These are phyloP conservation scores for Drosophila subsilvestris DNA, from an alignment of 2,888 invertebrate genomes.

Conservation along the genomic window DNA sequence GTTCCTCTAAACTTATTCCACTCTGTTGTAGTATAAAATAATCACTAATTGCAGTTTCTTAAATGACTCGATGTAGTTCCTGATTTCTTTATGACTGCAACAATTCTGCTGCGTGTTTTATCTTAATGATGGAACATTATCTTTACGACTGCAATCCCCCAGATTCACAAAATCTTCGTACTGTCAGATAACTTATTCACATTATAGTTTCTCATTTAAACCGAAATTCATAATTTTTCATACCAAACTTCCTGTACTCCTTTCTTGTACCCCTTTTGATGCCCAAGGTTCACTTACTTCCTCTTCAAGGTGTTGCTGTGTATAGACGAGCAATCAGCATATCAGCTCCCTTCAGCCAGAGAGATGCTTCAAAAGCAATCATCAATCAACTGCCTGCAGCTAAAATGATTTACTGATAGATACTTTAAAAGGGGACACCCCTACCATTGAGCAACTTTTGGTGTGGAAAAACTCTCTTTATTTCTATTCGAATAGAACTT, in stretches of 20 bases:
- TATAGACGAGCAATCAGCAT: background rate
- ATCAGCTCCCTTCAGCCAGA: background rate
- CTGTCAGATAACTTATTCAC: background rate
- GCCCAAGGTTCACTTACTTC: background rate
- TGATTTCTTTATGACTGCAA: background rate
- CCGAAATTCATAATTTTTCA: too few species aligned
- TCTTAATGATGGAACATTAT: background rate
- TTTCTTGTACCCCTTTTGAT: background rate
- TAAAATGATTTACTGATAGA: background rate
- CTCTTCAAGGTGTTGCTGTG: background rate
- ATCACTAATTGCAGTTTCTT: too few species aligned
- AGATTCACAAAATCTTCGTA: background rate
- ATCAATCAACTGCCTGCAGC: slow-evolving; percentile 36
- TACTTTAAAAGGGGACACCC: slow-evolving; percentile 5
- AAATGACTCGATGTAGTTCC: too few species aligned
- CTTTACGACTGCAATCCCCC: background rate
- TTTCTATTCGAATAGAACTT: slow-evolving; percentile 47
- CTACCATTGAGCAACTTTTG: background rate
- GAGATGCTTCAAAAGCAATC: slow-evolving; percentile 23
- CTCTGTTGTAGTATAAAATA: too few species aligned
- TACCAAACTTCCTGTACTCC: background rate
- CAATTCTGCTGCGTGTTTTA: background rate
- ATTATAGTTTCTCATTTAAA: background rate
- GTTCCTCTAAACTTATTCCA: background rate
- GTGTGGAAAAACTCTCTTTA: slow-evolving; percentile 33